Evolutionary conservation across 2,113 vertebrate genomes (phyloP).

Genomic region (Gorsachius goisagi): DNA sequence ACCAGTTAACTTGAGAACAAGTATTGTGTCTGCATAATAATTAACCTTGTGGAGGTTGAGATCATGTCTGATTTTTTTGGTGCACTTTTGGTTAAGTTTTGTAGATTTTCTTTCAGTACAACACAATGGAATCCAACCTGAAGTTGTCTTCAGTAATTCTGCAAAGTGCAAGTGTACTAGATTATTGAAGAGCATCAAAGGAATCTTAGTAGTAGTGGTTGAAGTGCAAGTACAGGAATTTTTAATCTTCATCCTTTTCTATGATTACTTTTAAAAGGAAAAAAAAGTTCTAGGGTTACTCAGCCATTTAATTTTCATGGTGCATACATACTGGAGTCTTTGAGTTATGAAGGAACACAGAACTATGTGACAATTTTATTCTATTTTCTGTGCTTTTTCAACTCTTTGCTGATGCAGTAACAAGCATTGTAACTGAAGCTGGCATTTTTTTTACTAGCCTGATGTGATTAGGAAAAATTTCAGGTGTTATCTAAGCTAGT

Average conservation of each 20-base stretch:
- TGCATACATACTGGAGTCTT: background rate
- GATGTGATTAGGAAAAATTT: background rate
- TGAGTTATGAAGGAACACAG: background rate
- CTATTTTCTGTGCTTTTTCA: background rate
- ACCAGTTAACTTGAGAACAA: background rate
- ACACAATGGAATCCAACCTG: background rate
- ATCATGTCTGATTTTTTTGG: background rate
- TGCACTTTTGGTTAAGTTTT: background rate
- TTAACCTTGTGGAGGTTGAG: background rate
- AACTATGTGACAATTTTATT: background rate
- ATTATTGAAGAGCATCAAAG: background rate
- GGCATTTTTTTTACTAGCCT: background rate
- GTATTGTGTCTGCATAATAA: background rate
- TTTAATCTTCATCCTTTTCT: background rate
- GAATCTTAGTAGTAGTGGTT: background rate
- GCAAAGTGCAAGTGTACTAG: background rate
- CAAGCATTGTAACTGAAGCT: background rate
- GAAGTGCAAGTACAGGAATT: background rate
- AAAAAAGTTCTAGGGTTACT: background rate
- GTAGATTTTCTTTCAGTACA: background rate
- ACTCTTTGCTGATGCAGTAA: background rate
- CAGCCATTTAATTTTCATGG: background rate
- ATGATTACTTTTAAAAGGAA: background rate
- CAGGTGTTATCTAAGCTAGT: background rate
- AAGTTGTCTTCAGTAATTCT: background rate